A percentile compares a stretch with the other conserved stretches of the same genome.
Conservation (phyloP, 2,113 vertebrate genomes). For the Acrocephalus arundinaceus region DNA sequence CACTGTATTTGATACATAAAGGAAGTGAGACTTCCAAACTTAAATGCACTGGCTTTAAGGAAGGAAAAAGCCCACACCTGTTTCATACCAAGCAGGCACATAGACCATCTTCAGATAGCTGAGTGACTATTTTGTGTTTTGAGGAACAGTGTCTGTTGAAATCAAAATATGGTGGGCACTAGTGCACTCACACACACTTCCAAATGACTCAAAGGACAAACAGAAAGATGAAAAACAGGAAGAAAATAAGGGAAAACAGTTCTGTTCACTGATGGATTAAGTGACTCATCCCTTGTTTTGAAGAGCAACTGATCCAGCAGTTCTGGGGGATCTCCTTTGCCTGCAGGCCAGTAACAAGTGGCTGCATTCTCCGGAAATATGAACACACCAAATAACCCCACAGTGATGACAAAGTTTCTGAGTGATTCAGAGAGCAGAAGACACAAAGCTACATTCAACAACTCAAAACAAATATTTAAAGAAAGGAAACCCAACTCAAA, state of each 20-base stretch:
- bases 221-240: not conserved
- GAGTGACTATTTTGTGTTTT: not conserved
- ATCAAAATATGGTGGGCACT: not conserved
- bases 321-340: not conserved
- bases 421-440: not conserved
- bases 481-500: not conserved
- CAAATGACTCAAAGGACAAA: not conserved
- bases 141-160: not conserved
- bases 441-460: not conserved
- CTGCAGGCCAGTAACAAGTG: not conserved
- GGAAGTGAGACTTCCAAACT: not conserved
- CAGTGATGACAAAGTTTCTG: not conserved
- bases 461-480: not conserved
- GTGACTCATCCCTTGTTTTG: not conserved
- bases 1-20: not conserved
- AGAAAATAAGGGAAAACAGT: not conserved
- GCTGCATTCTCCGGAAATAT: not conserved
- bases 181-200: not conserved
- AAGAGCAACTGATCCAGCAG: not conserved
- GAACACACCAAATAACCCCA: not conserved
- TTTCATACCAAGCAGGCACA: not conserved
- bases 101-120: not conserved
- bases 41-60: not conserved
- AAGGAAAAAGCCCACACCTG: not conserved
- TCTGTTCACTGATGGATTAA: not conserved